A percentile compares a stretch with the other conserved stretches of the same genome.
Evolutionary conservation across 2,113 vertebrate genomes (phyloP).

Genomic region (Galemys pyrenaicus): DNA sequence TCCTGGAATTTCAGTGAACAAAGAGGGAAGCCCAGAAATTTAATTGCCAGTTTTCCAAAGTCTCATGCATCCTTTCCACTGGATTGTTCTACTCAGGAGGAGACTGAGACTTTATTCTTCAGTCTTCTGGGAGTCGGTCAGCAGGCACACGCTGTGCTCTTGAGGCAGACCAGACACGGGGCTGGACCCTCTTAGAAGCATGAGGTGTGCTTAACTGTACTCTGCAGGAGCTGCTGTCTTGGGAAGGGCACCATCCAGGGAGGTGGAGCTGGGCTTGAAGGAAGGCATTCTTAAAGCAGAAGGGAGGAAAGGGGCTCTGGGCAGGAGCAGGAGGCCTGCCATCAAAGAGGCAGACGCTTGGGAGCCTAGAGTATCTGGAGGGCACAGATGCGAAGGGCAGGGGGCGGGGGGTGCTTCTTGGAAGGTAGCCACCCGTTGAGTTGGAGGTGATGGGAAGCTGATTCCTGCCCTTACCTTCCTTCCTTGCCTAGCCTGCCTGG

Average conservation of each 20-base stretch:
- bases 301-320: not conserved
- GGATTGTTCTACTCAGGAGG: not conserved
- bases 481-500: too few relatives aligned
- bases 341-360: not conserved
- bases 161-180: not conserved
- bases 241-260: not conserved
- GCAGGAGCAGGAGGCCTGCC: not conserved
- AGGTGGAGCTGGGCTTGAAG: not conserved
- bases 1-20: not conserved
- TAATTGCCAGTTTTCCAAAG: not conserved
- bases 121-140: not conserved
- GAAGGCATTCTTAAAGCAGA: not conserved
- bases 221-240: not conserved
- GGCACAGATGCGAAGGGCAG: not conserved
- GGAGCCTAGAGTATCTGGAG: not conserved
- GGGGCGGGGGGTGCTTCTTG: not conserved
- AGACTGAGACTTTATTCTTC: not conserved
- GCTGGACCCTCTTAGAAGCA: not conserved
- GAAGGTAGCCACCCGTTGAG: not conserved
- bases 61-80: not conserved
- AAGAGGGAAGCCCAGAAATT: not conserved
- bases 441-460: not conserved
- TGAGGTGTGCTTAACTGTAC: not conserved
- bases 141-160: not conserved
- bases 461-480: fast-evolving